Evolutionary conservation across 2,888 invertebrate genomes (phyloP).

Genomic region (Nesidiocoris tenuis): DNA sequence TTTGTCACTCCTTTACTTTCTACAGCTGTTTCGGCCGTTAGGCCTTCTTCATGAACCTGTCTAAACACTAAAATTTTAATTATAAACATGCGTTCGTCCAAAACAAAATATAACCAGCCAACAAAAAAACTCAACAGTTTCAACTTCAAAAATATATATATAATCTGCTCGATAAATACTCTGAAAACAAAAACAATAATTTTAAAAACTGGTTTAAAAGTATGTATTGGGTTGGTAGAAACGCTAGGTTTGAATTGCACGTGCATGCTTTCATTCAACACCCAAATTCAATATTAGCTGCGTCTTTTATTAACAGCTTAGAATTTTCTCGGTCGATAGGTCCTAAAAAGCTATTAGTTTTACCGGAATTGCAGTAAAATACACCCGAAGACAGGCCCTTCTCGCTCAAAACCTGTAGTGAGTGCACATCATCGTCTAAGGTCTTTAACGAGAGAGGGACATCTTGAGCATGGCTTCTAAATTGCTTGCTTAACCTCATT

Average conservation of each 20-base stretch:
- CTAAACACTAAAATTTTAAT: too few relatives aligned
- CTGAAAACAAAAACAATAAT: too few relatives aligned
- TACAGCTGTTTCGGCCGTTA: too few relatives aligned
- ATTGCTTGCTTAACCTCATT: constrained; percentile 49
- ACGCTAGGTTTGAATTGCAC: constrained; percentile 11
- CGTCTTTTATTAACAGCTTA: background rate
- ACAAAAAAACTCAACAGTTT: too few relatives aligned
- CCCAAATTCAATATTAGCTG: background rate
- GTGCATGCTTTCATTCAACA: constrained; percentile 10
- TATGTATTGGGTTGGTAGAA: too few relatives aligned
- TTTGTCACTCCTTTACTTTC: too few relatives aligned
- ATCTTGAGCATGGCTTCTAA: constrained; percentile 49
- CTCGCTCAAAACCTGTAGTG: constrained; percentile 14
- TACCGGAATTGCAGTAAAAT: background rate
- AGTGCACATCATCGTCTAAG: constrained; percentile 27
- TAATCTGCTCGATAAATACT: too few relatives aligned
- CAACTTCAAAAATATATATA: too few relatives aligned
- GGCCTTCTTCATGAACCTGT: too few relatives aligned
- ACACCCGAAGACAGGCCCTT: constrained; percentile 1
- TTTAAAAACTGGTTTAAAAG: too few relatives aligned
- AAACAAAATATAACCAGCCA: too few relatives aligned
- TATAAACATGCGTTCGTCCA: too few relatives aligned
- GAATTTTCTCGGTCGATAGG: background rate
- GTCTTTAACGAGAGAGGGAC: constrained; percentile 16
- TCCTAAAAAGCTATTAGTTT: background rate